Percentiles rank a stretch among this genome's conserved stretches.
phyloP scores from a whole-genome alignment of 2,113 vertebrate species.

The Bothrops jararaca region DNA sequence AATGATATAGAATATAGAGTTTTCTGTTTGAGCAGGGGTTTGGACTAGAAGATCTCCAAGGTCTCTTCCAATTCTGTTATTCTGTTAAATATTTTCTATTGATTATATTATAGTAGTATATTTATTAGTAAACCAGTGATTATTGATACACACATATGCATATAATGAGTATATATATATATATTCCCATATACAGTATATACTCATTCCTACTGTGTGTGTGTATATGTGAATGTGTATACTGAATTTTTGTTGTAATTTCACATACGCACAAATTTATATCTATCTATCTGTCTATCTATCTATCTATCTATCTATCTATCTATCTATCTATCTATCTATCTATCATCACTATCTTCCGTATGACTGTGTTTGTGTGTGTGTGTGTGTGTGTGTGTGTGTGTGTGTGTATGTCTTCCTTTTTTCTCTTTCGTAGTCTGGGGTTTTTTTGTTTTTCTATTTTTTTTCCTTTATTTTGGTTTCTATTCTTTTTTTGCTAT shows the following conservation, averaged over 20 bases:
- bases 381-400: background rate
- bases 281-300: no score
- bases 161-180: background rate
- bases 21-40: no score
- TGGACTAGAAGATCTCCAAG: no score
- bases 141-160: background rate
- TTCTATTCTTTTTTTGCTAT: background rate
- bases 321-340: no score
- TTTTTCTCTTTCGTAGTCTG: background rate
- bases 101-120: background rate
- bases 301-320: no score
- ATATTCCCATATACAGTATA: background rate
- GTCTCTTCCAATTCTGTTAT: no score
- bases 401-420: background rate
- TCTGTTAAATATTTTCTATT: background rate
- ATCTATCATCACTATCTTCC: background rate
- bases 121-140: background rate
- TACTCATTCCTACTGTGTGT: background rate
- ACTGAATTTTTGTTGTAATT: no score
- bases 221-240: background rate
- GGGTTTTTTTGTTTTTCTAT: background rate
- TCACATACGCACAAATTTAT: no score
- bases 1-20: no score
- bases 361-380: background rate
- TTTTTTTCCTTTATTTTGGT: background rate